phyloP scores from a whole-genome alignment of 1,140 invertebrate genomes.

The Listronotus bonariensis region DNA sequence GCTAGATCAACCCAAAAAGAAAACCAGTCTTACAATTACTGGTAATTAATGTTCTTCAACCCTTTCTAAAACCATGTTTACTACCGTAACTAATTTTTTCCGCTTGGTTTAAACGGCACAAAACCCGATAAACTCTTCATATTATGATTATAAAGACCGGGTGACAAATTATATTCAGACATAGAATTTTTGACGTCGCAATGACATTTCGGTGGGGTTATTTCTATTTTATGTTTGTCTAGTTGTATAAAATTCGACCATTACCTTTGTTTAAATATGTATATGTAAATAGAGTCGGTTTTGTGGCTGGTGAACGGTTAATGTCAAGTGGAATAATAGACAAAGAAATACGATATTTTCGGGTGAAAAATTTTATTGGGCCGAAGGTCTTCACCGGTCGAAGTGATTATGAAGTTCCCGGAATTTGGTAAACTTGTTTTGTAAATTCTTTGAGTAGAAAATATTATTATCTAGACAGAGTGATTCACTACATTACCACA shows the following conservation, averaged over 20 bases:
- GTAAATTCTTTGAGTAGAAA: too few species aligned
- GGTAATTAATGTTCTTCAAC: conserved; percentile 24
- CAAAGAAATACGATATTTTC: conserved; percentile 6
- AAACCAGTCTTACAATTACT: conserved; percentile 24
- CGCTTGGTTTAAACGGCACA: conserved; percentile 19
- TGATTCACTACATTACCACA: too few species aligned
- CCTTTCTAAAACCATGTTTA: conserved; percentile 24
- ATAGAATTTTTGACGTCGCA: conserved; percentile 14
- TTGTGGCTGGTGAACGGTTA: conserved; percentile 24
- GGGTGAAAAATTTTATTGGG: conserved; percentile 31
- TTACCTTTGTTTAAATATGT: conserved; percentile 7
- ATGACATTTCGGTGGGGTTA: conserved; percentile 24
- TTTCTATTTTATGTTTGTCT: conserved; percentile 14
- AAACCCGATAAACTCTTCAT: conserved; percentile 27
- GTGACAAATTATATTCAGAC: conserved; percentile 24
- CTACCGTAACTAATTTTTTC: conserved; percentile 33
- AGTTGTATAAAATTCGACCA: conserved; percentile 14
- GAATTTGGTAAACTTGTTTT: too few species aligned
- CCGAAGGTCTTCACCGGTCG: conserved; percentile 21
- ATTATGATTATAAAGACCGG: conserved; percentile 19
- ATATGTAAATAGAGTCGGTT: conserved; percentile 21
- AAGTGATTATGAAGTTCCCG: too few species aligned
- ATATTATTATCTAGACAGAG: too few species aligned
- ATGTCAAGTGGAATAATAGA: conserved; percentile 32
- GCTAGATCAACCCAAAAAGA: conserved; percentile 5